A percentile compares a stretch with the other conserved stretches of the same genome.
Conservation (phyloP, 92 coral and sea anemone genomes). For the Paramuricea clavata region DNA sequence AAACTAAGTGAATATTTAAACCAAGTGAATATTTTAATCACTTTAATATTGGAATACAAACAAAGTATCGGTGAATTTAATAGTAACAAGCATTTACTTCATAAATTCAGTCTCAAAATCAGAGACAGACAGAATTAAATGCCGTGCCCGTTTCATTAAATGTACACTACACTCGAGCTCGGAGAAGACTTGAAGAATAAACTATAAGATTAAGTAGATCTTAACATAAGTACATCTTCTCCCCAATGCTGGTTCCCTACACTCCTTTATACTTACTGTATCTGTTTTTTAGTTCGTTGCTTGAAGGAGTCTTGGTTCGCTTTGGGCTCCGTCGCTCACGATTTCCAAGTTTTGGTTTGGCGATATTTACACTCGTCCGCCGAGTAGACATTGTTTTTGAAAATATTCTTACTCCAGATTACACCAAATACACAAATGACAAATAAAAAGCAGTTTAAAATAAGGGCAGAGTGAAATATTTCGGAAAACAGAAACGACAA, state of each 20-base stretch:
- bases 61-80: not conserved
- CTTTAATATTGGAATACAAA: not conserved
- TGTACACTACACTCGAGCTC: not conserved
- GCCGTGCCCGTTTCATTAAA: not conserved
- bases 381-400: not conserved
- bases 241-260: not conserved
- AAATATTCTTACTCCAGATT: not conserved
- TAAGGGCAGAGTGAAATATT: not conserved
- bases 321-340: conserved; percentile 85
- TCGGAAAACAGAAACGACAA: not conserved
- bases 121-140: not conserved
- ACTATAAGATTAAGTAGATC: no score
- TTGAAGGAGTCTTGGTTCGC: conserved; percentile 97
- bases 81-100: not conserved
- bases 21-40: no score
- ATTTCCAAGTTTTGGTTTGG: conserved; percentile 15
- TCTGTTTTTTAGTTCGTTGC: conserved; percentile 91
- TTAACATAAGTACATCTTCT: not conserved
- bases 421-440: not conserved
- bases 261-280: conserved; percentile 75
- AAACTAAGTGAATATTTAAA: no score
- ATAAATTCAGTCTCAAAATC: not conserved
- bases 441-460: not conserved
- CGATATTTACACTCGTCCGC: not conserved
- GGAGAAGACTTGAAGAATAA: not conserved